phyloP scores from a whole-genome alignment of 2,113 vertebrate genomes.

The Cathartes aura region DNA sequence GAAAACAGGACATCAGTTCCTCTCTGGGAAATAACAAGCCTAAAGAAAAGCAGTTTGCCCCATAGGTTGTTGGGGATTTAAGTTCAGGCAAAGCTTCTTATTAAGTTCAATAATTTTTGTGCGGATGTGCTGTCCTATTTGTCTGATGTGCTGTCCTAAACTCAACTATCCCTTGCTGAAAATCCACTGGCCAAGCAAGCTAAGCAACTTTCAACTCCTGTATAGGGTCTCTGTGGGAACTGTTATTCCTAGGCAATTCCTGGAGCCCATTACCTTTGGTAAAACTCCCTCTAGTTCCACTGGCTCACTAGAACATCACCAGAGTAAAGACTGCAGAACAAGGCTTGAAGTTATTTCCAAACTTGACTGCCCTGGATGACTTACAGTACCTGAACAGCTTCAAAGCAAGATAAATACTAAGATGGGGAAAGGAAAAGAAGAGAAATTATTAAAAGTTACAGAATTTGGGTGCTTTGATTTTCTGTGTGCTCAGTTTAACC shows the following conservation, averaged over 20 bases:
- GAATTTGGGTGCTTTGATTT: neutral
- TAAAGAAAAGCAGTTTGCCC: neutral
- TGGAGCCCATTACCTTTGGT: neutral
- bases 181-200: neutral
- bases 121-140: neutral
- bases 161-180: neutral
- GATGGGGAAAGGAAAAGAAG: neutral
- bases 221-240: neutral
- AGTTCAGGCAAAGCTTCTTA: neutral
- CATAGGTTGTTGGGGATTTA: neutral
- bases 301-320: neutral
- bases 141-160: neutral
- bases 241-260: neutral
- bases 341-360: neutral
- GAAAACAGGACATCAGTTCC: neutral
- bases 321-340: neutral
- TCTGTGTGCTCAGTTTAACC: neutral
- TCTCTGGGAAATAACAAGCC: neutral
- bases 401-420: neutral
- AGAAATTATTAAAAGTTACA: neutral
- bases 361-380: neutral
- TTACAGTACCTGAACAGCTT: neutral
- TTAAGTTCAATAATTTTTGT: neutral
- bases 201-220: neutral
- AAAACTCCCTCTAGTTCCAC: neutral